phyloP scores from a whole-genome alignment of 2,888 invertebrate genomes.

The Hemistola chrysoprasaria region DNA sequence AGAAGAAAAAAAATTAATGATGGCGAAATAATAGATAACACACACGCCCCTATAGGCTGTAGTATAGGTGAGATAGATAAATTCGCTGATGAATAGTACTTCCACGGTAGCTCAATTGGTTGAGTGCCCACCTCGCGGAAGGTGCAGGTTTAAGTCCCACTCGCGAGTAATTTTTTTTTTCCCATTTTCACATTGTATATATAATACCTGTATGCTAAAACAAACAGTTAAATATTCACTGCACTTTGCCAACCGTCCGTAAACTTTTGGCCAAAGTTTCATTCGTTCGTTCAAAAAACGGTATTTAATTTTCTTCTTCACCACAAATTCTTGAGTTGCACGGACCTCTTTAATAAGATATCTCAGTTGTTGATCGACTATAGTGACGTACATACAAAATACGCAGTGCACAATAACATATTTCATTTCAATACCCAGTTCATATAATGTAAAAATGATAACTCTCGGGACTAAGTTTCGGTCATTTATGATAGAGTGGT shows the following conservation, averaged over 20 bases:
- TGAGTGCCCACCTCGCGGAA: too few species aligned
- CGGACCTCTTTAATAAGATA: not conserved
- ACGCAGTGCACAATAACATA: not conserved
- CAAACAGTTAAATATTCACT: not conserved
- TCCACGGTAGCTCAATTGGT: too few species aligned
- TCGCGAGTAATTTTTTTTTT: too few species aligned
- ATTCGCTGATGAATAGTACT: too few species aligned
- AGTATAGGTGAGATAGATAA: too few species aligned
- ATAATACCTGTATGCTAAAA: slow-evolving; percentile 1
- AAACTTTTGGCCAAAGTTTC: not conserved
- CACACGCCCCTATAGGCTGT: too few species aligned
- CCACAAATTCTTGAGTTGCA: not conserved
- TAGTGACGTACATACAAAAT: not conserved
- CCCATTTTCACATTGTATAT: too few species aligned
- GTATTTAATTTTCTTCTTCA: too few species aligned
- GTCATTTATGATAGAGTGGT: too few species aligned
- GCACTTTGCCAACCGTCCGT: not conserved
- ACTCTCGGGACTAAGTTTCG: not conserved
- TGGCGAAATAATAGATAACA: too few species aligned
- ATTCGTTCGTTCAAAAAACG: not conserved
- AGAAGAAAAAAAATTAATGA: not conserved
- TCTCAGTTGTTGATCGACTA: not conserved
- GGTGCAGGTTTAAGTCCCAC: too few species aligned
- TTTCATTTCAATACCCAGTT: not conserved
- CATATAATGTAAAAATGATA: not conserved